Evolutionary conservation across 2,888 invertebrate species (phyloP).

Genomic region (Drosophila meridionalis): DNA sequence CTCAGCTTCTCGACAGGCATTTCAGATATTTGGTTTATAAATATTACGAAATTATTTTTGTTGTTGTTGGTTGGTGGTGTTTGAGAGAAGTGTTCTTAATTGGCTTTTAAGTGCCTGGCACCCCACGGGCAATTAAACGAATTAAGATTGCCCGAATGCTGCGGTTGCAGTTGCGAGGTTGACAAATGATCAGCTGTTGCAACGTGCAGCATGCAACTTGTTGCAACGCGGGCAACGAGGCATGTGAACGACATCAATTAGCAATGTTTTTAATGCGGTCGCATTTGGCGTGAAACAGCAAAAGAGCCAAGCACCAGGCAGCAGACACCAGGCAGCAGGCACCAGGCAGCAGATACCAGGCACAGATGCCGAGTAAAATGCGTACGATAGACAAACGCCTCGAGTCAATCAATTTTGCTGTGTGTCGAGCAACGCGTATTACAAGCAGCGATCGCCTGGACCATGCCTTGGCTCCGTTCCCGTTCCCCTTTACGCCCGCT

Average conservation of each 20-base stretch:
- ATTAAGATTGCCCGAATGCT: constrained; percentile 36
- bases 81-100: constrained; percentile 56
- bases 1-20: neutral
- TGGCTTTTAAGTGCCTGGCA: constrained; percentile 42
- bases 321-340: too few species aligned
- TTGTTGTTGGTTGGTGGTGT: neutral
- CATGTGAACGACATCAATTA: constrained; percentile 79
- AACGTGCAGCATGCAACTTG: constrained; percentile 27
- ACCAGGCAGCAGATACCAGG: neutral
- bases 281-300: constrained; percentile 74
- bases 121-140: constrained; percentile 51
- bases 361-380: constrained; percentile 51
- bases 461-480: constrained; percentile 15
- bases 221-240: constrained; percentile 45
- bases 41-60: constrained; percentile 1
- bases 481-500: neutral
- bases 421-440: constrained; percentile 51
- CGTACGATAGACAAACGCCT: constrained; percentile 68
- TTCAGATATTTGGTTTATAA: neutral
- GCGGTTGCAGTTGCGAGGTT: constrained; percentile 24
- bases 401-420: constrained; percentile 73
- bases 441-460: constrained; percentile 30
- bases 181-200: constrained; percentile 43
- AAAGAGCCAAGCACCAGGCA: constrained; percentile 28
- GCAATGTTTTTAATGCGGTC: constrained; percentile 75